Evolutionary conservation across 2,888 invertebrate genomes (phyloP), one percentile per base, ranked within the genome.

Genomic region (Perithous albicinctus): DNA sequence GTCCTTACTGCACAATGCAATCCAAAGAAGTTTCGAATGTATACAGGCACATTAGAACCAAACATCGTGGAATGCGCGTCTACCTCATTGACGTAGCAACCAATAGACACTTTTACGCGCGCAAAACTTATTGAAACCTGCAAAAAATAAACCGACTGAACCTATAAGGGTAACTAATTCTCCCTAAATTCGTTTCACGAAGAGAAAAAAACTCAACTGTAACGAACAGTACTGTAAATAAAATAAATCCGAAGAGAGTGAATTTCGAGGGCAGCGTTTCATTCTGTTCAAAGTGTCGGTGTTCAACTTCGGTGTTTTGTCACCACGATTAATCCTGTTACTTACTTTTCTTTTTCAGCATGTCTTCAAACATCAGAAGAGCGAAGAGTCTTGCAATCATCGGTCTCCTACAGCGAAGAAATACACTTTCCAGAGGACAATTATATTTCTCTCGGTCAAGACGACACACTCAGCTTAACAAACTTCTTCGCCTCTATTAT

Each of bases 1-100:
- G 89, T 78, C 86, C 87, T 41, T 80, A 83, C 32, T 83, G 83
- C 66, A 64, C 35, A 10, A 81, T 81, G 79, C 76, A 69, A 54
- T 84, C 81, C 26, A 78, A 79, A 64, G 76, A 79, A 2, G 59
- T 66, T 10, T 81, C 81, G 35, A 81, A 81, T 70, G 78, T 81
- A 18, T 81, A 84, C 61, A 81, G 78, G 12, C 83, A 84, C 59
- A 77, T 81, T 18, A 78, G 81, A 76, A 73, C 63, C 10, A 75
- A 78, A 48, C 83, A 84, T 32, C 82, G 66, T 0, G 83, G 78
- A 4, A 63, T 67, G 56, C 77, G 83, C 6, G 76, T 84, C 38
- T 82, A 80, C 46, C 77, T 85, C 32, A 74, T 80, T 15, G 86
- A 86, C 26, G 20, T 70, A 3, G 48, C 63, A 32, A 79, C 78